Base-by-base conservation (phyloP, 2,113 vertebrate genomes). In the Ivindomyrus marchei region DNA sequence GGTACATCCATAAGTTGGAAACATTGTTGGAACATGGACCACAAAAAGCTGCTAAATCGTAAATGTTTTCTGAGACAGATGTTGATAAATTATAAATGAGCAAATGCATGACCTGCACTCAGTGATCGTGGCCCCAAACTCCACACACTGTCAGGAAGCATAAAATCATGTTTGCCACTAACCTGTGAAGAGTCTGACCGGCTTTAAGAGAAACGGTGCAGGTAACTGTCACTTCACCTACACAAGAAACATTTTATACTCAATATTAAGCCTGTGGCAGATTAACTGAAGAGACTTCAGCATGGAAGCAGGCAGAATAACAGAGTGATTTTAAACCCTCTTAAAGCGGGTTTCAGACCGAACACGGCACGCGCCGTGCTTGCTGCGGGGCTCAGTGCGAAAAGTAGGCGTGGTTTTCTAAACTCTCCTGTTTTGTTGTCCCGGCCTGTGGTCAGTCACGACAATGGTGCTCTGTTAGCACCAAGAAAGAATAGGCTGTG, bases 291-390 rank as follows among this genome's bases (percentile, higher is more conserved):
- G 88, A 87, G 39, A 90, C 49, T 83, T 80, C 52, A 86, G 85
- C 85, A n/a, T 85, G 39, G 46, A 89, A 91, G 70, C 49, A 89
- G 86, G 87, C 92, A 93, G 90, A 90, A 36, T 92, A 91, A 88
- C 89, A 89, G 90, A 92, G 90, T 91, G 42, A 58, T 45, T 56
- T 58, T 19, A 84, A 52, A 89, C 27, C 47, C 17, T 21, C 70
- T 7, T 52, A 39, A 39, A 39, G 36, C 36, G 36, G 36, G 36
- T 39, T 39, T 39, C 36, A 39, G 36, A 39, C 36, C 36, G 36
- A 39, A 39, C 1, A 2, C 36, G 36, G 36, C 36, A 39, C 31
- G 31, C 31, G 31, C 31, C 31, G 31, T 1, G 31, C 31, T 36
- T 39, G 36, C 36, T 0, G 36, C 36, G 36, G 36, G 36, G 36